Base-by-base conservation (phyloP, 1,140 invertebrate species). In the Apis cerana region DNA sequence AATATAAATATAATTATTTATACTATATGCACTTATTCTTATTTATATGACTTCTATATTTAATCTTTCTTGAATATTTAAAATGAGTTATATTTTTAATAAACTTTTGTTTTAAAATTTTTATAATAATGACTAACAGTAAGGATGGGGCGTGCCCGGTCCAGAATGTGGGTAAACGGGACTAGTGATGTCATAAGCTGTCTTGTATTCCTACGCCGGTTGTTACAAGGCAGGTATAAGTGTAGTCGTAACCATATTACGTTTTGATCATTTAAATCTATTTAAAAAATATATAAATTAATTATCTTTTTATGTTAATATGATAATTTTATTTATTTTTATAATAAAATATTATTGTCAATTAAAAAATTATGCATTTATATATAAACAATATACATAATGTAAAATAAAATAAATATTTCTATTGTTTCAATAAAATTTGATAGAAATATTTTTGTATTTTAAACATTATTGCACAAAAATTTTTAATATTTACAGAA, bases 71-170 rank as follows among this genome's bases (percentile, higher is more conserved):
- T 0, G 23, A 23, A 48, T 8, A n/a, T 23, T 61, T 8, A 23
- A n/a, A 68, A 19, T 5, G 8, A n/a, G 27, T 56, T 56, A 21
- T 56, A 15, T 52, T 2, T 43, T 17, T 0, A 61, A 54, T 67
- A 50, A 67, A 58, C 11, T 48, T 10, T 64, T 50, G 9, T 21
- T 13, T 56, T 56, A 56, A 48, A 80, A 75, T 33, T 84, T 79
- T 56, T 33, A 43, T 56, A 67, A 33, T 43, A 59, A 71, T 33
- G 48, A 72, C 33, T 48, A 69, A 77, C n/a, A 23, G 59, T 78
- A 82, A 91, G 82, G 89, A 91, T 89, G 90, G 91, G 91, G 91
- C 91, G 91, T 92, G 91, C 76, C 90, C 90, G 87, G 84, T 85
- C 84, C 85, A 81, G 87, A 90, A 91, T 86, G 88, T 87, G 85